These are phyloP conservation scores for Lochmaea crataegi DNA, from an alignment of 2,888 invertebrate genomes.

Conservation along the genomic window DNA sequence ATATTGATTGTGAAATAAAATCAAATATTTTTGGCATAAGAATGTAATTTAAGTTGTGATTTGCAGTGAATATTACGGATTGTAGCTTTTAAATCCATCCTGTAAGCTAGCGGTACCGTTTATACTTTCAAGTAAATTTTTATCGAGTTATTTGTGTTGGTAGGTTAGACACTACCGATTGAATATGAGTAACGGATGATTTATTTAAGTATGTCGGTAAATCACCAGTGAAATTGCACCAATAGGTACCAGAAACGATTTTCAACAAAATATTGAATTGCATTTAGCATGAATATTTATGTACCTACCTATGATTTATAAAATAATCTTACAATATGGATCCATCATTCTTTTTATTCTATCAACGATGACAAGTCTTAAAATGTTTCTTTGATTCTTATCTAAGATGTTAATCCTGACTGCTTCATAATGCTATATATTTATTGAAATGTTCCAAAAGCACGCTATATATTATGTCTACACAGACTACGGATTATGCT, in stretches of 20 bases:
- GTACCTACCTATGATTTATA: conserved; percentile 24
- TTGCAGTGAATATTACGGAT: neutral
- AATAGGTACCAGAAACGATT: conserved; percentile 33
- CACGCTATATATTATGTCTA: conserved; percentile 48
- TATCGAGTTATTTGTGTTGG: conserved; percentile 14
- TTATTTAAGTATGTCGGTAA: conserved; percentile 14
- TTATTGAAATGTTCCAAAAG: conserved; percentile 53
- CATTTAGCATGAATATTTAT: conserved; percentile 23
- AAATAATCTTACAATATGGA: conserved; percentile 11
- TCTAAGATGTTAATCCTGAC: conserved; percentile 48
- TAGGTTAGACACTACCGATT: conserved; percentile 18
- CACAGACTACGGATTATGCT: conserved; percentile 35
- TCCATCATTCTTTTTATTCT: conserved; percentile 11
- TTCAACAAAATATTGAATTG: conserved; percentile 31
- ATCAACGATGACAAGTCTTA: conserved; percentile 43
- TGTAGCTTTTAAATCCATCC: neutral
- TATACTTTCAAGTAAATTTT: conserved; percentile 1
- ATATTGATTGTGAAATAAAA: neutral
- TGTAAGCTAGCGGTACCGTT: conserved; percentile 6
- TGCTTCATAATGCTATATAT: conserved; percentile 51
- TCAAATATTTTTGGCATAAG: neutral
- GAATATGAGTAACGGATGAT: conserved; percentile 9
- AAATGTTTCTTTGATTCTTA: conserved; percentile 47
- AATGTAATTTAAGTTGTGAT: neutral
- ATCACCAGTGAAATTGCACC: conserved; percentile 32